Base-by-base conservation (phyloP, 2,888 invertebrate species). In the Odontomyia ornata region DNA sequence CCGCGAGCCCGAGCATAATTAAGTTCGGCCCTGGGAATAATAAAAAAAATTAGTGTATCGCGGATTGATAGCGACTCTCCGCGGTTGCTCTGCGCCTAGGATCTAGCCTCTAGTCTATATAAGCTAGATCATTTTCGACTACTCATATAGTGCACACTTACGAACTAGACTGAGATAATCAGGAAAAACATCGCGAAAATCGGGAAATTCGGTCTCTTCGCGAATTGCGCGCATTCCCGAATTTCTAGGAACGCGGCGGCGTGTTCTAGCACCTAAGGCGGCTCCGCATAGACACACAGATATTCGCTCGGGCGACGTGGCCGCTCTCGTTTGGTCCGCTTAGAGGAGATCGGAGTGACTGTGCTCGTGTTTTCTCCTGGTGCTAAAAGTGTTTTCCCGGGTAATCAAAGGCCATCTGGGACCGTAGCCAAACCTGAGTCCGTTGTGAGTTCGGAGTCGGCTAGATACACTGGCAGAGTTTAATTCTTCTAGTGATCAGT, bases 391-490 rank as follows among this genome's bases (percentile, higher is more conserved):
- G 75, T 84, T 84, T 86, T 85, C 86, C 86, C 86, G 85, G 86
- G 86, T 83, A 84, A 84, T 84, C 84, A 85, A 84, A 86, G 85
- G 84, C 84, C 83, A 83, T 85, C 84, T 86, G 85, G 86, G 86
- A 86, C 83, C 83, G 84, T 83, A 86, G 86, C 86, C 86, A 86
- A 86, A 85, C 84, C 82, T 83, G 82, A 83, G 83, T 83, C 83
- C 84, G 85, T 83, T 84, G 85, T 84, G 84, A 73, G 43, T 65
- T 64, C 52, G 60, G 76, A 85, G 84, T 86, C 78, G 78, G 77
- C 77, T 76, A 77, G 77, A 79, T 77, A 77, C 79, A 77, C 77
- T 75, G 75, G 73, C 77, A 77, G 75, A 81, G 84, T 83, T 83
- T 83, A 84, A 79, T 85, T 85, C 85, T 85, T 85, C 84, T 84